Conservation (phyloP, 2,797 vertebrate genomes). For the Falco columbarius region DNA sequence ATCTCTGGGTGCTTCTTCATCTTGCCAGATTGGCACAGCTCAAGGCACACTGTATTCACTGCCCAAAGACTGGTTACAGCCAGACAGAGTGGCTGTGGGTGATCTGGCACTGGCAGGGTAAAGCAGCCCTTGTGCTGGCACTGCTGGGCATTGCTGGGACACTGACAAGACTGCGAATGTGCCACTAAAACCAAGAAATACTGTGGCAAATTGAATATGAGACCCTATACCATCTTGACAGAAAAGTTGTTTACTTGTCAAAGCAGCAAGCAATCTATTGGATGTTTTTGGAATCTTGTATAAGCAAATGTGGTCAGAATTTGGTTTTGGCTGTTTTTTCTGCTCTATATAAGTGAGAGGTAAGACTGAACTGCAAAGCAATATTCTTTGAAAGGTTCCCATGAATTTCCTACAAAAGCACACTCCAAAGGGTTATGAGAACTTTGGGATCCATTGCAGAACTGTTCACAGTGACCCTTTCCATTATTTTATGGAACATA, state of each 20-base stretch:
- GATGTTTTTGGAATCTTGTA: neutral
- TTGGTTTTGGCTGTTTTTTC: neutral
- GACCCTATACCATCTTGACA: neutral
- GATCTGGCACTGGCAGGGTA: neutral
- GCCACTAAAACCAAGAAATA: neutral
- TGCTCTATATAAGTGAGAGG: neutral
- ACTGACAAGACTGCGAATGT: accelerated
- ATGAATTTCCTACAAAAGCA: neutral
- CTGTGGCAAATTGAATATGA: neutral
- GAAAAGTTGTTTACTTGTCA: neutral
- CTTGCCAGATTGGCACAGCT: neutral
- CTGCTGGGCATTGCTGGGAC: neutral
- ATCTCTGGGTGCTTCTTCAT: neutral
- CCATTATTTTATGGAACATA: slow-evolving; percentile 37
- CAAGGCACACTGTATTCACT: accelerated
- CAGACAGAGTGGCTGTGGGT: neutral
- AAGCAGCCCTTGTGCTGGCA: neutral
- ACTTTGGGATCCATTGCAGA: slow-evolving; percentile 22
- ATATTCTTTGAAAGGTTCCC: neutral
- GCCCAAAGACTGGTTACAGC: neutral
- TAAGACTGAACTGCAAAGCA: neutral
- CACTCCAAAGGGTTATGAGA: neutral
- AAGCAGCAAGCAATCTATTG: neutral
- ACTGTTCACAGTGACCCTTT: neutral
- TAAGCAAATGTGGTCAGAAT: neutral